Percentiles rank a stretch among this genome's conserved stretches.
These are phyloP conservation scores for Habropoda laboriosa DNA, from an alignment of 1,140 invertebrate species.

Conservation along the genomic window DNA sequence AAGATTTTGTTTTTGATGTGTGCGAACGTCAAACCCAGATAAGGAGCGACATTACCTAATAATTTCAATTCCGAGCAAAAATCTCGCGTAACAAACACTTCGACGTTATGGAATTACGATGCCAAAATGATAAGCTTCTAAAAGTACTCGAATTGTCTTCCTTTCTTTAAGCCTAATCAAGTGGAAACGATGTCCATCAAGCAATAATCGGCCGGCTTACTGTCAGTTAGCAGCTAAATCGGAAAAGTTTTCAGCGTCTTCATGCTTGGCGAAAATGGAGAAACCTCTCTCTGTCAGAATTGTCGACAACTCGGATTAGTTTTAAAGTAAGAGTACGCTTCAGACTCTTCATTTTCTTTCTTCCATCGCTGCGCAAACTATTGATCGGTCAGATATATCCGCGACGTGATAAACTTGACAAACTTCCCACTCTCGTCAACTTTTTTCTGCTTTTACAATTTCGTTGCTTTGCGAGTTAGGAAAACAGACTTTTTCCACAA, in stretches of 20 bases:
- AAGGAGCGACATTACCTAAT: too few species aligned
- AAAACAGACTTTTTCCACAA: background rate
- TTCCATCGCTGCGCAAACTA: background rate
- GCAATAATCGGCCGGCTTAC: conserved; percentile 49
- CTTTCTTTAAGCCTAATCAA: conserved; percentile 32
- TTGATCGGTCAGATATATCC: conserved; percentile 6
- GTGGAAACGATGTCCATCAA: background rate
- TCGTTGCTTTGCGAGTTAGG: background rate
- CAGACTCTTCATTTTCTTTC: background rate
- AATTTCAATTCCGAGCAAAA: background rate
- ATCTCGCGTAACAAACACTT: background rate
- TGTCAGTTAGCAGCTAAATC: conserved; percentile 51
- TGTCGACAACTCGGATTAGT: conserved; percentile 53
- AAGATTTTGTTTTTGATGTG: too few species aligned
- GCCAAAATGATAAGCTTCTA: conserved; percentile 10
- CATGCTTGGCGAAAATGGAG: background rate
- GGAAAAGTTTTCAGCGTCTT: conserved; percentile 40
- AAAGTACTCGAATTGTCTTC: background rate
- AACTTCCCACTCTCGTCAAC: conserved; percentile 38
- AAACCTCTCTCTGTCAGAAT: conserved; percentile 18
- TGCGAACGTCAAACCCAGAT: too few species aligned
- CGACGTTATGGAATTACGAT: background rate
- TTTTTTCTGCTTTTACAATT: background rate
- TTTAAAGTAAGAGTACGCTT: conserved; percentile 50
- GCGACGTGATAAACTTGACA: conserved; percentile 17